Conservation (phyloP, 1,140 invertebrate genomes). For the Diprion similis region DNA sequence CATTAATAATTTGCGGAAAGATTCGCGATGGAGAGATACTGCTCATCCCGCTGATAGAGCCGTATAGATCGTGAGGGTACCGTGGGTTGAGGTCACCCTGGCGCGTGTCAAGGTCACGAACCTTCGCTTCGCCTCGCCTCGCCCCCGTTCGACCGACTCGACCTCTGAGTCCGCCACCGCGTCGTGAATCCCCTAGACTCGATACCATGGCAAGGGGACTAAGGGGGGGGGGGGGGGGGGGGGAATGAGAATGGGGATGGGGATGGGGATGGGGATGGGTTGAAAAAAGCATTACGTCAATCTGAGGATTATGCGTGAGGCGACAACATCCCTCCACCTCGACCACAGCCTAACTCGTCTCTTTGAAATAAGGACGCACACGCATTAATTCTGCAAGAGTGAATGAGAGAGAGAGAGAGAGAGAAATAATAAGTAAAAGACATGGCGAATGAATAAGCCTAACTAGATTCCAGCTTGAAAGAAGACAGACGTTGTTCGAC, state of each 20-base stretch:
- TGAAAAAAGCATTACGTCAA: too few relatives aligned
- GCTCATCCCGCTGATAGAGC: background rate
- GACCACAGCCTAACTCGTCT: too few relatives aligned
- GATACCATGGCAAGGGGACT: background rate
- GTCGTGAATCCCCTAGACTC: background rate
- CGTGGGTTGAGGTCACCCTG: background rate
- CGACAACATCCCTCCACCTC: too few relatives aligned
- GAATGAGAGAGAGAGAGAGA: too few relatives aligned
- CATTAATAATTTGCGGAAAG: background rate
- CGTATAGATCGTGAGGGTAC: background rate
- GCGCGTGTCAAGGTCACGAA: conserved; percentile 1
- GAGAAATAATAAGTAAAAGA: too few relatives aligned
- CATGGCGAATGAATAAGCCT: too few relatives aligned
- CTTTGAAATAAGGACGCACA: too few relatives aligned
- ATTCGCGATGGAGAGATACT: background rate
- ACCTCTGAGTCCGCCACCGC: background rate
- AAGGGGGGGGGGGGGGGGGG: background rate
- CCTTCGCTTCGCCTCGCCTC: background rate
- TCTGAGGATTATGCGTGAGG: too few relatives aligned
- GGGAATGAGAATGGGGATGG: background rate
- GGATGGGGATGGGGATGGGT: too few relatives aligned
- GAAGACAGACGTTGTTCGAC: too few relatives aligned
- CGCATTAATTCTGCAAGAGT: too few relatives aligned
- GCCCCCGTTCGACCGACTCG: background rate
- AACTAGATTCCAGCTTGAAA: too few relatives aligned